Evolutionary conservation across 2,113 vertebrate species (phyloP).

Genomic region (Merops nubicus): DNA sequence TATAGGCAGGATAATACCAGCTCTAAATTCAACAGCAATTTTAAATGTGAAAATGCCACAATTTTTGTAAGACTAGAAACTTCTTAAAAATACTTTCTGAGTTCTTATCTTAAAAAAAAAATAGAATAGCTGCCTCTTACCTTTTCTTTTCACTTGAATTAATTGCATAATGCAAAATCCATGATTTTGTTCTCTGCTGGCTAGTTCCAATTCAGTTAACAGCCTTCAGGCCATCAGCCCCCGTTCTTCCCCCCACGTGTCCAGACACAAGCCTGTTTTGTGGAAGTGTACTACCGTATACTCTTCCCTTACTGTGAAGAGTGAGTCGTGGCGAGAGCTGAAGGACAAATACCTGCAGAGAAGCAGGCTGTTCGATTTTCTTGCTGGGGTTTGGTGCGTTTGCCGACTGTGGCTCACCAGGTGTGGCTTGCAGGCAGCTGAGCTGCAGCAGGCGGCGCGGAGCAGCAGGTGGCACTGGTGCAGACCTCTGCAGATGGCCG

Average conservation of each 20-base stretch:
- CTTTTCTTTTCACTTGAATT: not conserved
- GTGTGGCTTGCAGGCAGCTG: too few relatives aligned
- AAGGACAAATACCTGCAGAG: not conserved
- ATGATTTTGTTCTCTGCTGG: not conserved
- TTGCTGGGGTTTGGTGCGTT: not conserved
- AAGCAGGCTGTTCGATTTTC: not conserved
- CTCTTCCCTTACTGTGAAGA: not conserved
- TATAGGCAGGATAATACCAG: not conserved
- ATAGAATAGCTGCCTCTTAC: not conserved
- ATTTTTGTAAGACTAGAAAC: not conserved
- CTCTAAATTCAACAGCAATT: not conserved
- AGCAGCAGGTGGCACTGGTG: conserved; percentile 24
- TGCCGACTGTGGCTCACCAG: too few relatives aligned
- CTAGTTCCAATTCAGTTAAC: not conserved
- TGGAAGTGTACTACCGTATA: not conserved
- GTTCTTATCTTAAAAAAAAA: not conserved
- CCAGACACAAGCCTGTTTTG: not conserved
- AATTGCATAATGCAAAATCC: not conserved
- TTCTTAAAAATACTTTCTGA: not conserved
- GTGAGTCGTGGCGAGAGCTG: not conserved
- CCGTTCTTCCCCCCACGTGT: not conserved
- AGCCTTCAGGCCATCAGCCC: not conserved
- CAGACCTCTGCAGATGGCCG: not conserved
- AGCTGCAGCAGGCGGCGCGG: not conserved
- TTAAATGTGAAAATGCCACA: not conserved